Conservation (phyloP, 1,140 invertebrate genomes). For the Holotrichia oblita region DNA sequence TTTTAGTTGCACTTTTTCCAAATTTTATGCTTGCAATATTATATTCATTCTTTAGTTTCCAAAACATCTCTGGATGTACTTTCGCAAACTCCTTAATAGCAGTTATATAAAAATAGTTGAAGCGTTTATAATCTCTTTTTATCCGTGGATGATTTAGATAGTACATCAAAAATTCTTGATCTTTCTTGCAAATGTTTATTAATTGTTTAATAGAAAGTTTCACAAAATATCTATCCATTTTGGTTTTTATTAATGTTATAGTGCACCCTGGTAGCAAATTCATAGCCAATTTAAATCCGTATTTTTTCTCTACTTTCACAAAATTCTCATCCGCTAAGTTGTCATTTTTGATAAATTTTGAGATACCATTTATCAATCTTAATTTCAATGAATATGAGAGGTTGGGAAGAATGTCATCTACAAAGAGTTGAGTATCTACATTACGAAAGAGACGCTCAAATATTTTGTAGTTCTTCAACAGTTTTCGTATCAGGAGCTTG, state of each 20-base stretch:
- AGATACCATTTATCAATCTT: too few relatives aligned
- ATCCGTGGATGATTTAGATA: not conserved
- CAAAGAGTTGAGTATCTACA: too few relatives aligned
- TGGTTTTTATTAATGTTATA: too few relatives aligned
- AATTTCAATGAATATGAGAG: too few relatives aligned
- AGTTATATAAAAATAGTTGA: not conserved
- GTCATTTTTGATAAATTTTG: too few relatives aligned
- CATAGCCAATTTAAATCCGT: not conserved
- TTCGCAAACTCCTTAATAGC: not conserved
- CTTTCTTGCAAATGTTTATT: not conserved
- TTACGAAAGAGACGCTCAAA: too few relatives aligned
- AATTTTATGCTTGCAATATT: conserved; percentile 17
- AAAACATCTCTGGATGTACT: not conserved
- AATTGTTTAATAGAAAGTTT: conserved; percentile 6
- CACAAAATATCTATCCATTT: not conserved
- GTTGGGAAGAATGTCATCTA: too few relatives aligned
- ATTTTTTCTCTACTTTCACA: not conserved
- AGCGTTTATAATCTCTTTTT: not conserved
- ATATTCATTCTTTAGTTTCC: not conserved
- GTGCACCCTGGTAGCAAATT: not conserved
- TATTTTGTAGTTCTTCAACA: too few relatives aligned
- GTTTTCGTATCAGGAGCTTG: too few relatives aligned
- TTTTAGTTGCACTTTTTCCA: not conserved
- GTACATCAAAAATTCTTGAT: not conserved
- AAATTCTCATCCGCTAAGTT: conserved; percentile 12